A percentile compares a stretch with the other conserved stretches of the same genome.
Conservation (phyloP, 2,797 vertebrate genomes). For the Hippocampus kuda region DNA sequence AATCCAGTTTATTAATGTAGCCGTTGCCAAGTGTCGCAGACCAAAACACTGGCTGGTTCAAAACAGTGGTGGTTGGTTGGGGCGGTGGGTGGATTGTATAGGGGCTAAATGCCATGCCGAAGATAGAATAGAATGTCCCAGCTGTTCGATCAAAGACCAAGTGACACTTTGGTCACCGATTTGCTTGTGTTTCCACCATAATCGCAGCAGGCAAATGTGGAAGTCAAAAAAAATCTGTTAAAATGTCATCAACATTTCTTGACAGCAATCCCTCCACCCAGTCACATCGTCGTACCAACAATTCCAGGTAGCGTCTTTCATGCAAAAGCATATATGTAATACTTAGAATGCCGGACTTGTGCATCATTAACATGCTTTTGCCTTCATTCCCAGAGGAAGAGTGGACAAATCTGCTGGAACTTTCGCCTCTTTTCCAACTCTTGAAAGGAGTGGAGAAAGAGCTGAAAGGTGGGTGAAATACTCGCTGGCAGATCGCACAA, state of each 20-base stretch:
- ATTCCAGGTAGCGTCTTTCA: constrained; percentile 48
- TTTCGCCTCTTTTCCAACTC: constrained; percentile 64
- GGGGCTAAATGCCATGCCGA: neutral
- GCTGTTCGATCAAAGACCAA: neutral
- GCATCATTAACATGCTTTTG: neutral
- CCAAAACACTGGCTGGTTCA: neutral
- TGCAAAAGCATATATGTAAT: neutral
- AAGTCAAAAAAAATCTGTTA: neutral
- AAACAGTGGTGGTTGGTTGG: neutral
- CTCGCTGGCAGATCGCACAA: constrained; percentile 11
- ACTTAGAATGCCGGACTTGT: neutral
- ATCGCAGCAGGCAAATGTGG: neutral
- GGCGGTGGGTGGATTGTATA: neutral
- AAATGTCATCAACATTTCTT: neutral
- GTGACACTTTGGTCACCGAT: neutral
- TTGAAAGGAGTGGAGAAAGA: constrained; percentile 58
- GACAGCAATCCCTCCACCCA: constrained; percentile 29
- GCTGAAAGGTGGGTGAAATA: constrained; percentile 42
- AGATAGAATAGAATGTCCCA: neutral
- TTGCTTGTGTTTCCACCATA: neutral
- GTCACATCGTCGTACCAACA: constrained; percentile 38
- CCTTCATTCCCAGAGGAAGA: constrained; percentile 45
- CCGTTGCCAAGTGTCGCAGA: neutral
- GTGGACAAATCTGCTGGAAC: constrained; percentile 52
- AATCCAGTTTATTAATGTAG: neutral